Conservation (phyloP, 2,888 invertebrate genomes). For the Cerastis leucographa region DNA sequence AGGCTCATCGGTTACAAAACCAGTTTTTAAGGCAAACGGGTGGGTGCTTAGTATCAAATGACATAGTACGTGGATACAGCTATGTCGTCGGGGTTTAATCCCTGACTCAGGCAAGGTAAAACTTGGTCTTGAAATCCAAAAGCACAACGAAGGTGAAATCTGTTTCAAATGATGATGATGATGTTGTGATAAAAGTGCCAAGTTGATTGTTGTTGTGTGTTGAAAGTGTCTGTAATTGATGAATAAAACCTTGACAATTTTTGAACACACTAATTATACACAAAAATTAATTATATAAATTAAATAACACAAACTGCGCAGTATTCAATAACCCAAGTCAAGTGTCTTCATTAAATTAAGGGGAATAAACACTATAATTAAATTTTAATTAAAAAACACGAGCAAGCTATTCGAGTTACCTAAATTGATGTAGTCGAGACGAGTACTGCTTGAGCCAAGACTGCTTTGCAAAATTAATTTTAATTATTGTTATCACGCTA, state of each 20-base stretch:
- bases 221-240: background rate
- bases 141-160: background rate
- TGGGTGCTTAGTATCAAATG: too few species aligned
- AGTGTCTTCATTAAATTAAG: conserved; percentile 20
- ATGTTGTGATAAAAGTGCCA: too few species aligned
- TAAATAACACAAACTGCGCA: background rate
- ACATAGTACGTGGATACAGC: background rate
- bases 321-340: conserved; percentile 21
- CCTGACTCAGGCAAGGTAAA: too few species aligned
- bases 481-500: conserved; percentile 3
- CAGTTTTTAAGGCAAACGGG: too few species aligned
- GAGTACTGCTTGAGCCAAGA: conserved; percentile 5
- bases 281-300: background rate
- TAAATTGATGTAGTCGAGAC: conserved; percentile 27
- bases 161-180: too few species aligned
- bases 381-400: conserved; percentile 33
- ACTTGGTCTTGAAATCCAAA: background rate
- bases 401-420: conserved; percentile 15
- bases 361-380: conserved; percentile 27
- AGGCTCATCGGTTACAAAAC: too few species aligned
- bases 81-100: background rate
- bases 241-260: background rate
- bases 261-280: background rate
- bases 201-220: background rate
- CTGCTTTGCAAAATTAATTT: conserved; percentile 14